phyloP scores from a whole-genome alignment of 2,797 vertebrate genomes.

The Lithobates sylvaticus region DNA sequence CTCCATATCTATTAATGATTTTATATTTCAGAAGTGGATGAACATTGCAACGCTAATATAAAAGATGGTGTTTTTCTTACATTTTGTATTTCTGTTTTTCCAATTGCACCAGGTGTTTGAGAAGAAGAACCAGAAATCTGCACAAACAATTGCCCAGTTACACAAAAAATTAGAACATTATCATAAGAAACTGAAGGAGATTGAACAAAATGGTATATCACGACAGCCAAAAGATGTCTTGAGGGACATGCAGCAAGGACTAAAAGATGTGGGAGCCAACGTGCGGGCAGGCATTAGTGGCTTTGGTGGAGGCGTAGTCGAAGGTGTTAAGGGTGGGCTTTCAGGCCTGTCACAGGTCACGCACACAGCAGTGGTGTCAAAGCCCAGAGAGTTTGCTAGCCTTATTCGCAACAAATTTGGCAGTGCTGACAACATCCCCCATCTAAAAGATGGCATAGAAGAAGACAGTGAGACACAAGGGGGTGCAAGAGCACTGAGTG shows the following conservation, averaged over 20 bases:
- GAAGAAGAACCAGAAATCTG: slow-evolving; percentile 99
- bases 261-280: slow-evolving; percentile 95
- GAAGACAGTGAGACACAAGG: slow-evolving; percentile 87
- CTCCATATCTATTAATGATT: not conserved
- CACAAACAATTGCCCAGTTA: slow-evolving; percentile 95
- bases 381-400: slow-evolving; percentile 94
- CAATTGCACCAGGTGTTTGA: slow-evolving; percentile 84
- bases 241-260: slow-evolving; percentile 97
- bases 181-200: slow-evolving; percentile 95
- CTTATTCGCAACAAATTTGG: slow-evolving; percentile 98
- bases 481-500: slow-evolving; percentile 87
- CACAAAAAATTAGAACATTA: slow-evolving; percentile 98
- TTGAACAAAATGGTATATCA: slow-evolving; percentile 94
- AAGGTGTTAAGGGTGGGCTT: slow-evolving; percentile 93
- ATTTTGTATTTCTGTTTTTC: not conserved
- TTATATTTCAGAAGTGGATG: too few relatives aligned
- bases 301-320: slow-evolving; percentile 94
- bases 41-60: too few relatives aligned
- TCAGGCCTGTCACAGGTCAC: slow-evolving; percentile 89
- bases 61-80: not conserved
- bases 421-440: slow-evolving; percentile 96
- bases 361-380: slow-evolving; percentile 93
- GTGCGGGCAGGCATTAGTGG: slow-evolving; percentile 96
- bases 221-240: slow-evolving; percentile 97
- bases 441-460: slow-evolving; percentile 92